Evolutionary conservation across 2,888 invertebrate species (phyloP).

Genomic region (Yponomeuta sedellus): DNA sequence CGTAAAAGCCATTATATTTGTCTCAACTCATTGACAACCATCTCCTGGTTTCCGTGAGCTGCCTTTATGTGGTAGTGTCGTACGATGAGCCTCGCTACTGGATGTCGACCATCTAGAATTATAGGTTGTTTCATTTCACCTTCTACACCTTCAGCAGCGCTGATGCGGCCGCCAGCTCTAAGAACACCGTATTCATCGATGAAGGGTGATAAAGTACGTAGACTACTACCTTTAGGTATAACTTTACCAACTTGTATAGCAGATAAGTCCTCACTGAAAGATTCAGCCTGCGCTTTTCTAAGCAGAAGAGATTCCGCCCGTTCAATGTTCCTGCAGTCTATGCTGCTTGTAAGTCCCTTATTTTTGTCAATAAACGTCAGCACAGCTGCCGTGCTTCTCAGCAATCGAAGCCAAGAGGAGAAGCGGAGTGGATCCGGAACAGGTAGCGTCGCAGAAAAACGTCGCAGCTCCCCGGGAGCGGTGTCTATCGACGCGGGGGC

Average conservation of each 20-base stretch:
- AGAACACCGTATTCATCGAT: constrained; percentile 9
- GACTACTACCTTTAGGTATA: neutral
- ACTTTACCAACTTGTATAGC: neutral
- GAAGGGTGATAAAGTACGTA: constrained; percentile 5
- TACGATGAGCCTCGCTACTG: constrained; percentile 17
- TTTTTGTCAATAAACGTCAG: constrained; percentile 3
- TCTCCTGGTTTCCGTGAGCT: constrained; percentile 18
- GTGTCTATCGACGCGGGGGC: too few species aligned
- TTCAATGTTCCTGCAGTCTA: neutral
- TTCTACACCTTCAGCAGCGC: neutral
- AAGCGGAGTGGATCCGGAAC: constrained; percentile 1
- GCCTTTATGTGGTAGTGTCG: constrained; percentile 17
- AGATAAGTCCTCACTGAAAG: constrained; percentile 6
- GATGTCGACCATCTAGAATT: constrained; percentile 21
- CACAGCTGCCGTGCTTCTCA: neutral
- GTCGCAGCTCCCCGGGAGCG: too few species aligned
- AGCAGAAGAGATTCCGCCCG: constrained; percentile 3
- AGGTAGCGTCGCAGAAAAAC: neutral
- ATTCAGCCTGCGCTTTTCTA: neutral
- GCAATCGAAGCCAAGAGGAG: neutral
- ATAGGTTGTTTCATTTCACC: constrained; percentile 15
- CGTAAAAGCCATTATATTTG: constrained; percentile 18
- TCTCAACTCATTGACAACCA: constrained; percentile 18
- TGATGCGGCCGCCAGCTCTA: constrained; percentile 15
- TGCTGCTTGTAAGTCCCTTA: neutral